Evolutionary conservation across 2,113 vertebrate species (phyloP).

Genomic region (Synchiropus splendidus): DNA sequence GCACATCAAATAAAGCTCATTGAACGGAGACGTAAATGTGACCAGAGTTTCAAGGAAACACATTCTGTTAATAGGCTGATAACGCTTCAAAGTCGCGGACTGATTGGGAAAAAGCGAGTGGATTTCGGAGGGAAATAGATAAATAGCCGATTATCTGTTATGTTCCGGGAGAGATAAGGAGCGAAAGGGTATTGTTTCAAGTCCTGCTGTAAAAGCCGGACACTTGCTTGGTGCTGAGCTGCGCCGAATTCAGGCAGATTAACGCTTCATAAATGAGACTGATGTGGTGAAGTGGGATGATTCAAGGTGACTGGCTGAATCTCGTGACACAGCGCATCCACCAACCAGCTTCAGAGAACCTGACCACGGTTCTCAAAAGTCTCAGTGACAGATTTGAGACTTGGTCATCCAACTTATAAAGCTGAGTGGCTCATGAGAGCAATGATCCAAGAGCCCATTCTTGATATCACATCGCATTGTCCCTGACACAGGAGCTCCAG

Average conservation of each 20-base stretch:
- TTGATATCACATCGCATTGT: too few relatives aligned
- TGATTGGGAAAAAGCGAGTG: conserved; percentile 8
- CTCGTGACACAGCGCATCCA: conserved; percentile 11
- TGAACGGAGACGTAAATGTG: conserved; percentile 19
- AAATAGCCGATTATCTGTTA: conserved; percentile 19
- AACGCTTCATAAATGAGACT: conserved; percentile 43
- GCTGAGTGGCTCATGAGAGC: too few relatives aligned
- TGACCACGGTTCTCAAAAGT: too few relatives aligned
- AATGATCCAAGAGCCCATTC: too few relatives aligned
- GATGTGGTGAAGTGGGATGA: conserved; percentile 16
- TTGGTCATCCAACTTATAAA: too few relatives aligned
- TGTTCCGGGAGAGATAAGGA: conserved; percentile 5
- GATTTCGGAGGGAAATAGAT: conserved; percentile 12
- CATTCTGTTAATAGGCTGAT: conserved; percentile 17
- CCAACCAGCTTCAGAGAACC: not conserved
- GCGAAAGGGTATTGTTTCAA: conserved; percentile 22
- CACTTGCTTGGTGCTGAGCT: conserved; percentile 38
- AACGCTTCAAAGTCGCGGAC: conserved; percentile 24
- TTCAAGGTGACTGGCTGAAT: not conserved
- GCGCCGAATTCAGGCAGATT: conserved; percentile 45
- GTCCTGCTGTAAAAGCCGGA: conserved; percentile 26
- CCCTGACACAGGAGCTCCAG: too few relatives aligned
- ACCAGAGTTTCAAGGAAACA: conserved; percentile 31
- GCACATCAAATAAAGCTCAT: conserved; percentile 20
- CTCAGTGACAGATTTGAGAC: too few relatives aligned